Evolutionary conservation across 2,797 vertebrate species (phyloP).

Genomic region (Cirrhinus molitorella): DNA sequence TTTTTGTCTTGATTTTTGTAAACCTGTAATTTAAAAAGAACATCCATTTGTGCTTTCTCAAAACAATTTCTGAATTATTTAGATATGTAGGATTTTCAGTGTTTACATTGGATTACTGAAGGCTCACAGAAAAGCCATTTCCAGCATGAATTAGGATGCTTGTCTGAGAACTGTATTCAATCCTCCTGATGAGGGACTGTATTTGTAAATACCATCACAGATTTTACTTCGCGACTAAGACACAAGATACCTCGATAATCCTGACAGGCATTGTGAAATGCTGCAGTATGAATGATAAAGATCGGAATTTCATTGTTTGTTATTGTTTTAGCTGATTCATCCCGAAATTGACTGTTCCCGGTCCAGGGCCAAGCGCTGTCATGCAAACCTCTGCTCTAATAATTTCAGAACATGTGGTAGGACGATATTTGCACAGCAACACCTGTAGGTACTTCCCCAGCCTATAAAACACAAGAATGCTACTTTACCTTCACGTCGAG

Average conservation of each 20-base stretch:
- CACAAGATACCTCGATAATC: slow-evolving; percentile 63
- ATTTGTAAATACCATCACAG: slow-evolving; percentile 62
- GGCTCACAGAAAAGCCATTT: neutral
- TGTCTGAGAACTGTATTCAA: neutral
- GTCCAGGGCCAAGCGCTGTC: slow-evolving; percentile 66
- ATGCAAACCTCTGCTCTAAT: slow-evolving; percentile 67
- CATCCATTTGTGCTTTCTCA: too few relatives aligned
- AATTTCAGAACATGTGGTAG: slow-evolving; percentile 65
- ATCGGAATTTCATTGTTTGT: slow-evolving; percentile 79
- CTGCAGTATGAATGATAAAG: slow-evolving; percentile 72
- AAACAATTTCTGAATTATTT: too few relatives aligned
- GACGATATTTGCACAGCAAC: slow-evolving; percentile 64
- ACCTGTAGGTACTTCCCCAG: slow-evolving; percentile 76
- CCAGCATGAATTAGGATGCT: neutral
- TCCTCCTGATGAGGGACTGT: slow-evolving; percentile 26
- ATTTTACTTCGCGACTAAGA: slow-evolving; percentile 44
- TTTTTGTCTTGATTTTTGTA: too few relatives aligned
- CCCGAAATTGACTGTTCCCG: slow-evolving; percentile 71
- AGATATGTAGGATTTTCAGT: neutral
- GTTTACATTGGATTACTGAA: neutral
- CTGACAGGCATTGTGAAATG: slow-evolving; percentile 65
- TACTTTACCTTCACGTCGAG: slow-evolving; percentile 26
- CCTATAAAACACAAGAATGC: slow-evolving; percentile 57
- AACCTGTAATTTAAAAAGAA: too few relatives aligned
- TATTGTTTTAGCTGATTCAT: slow-evolving; percentile 76